phyloP scores from a whole-genome alignment of 2,113 vertebrate genomes.

The Laticauda colubrina region DNA sequence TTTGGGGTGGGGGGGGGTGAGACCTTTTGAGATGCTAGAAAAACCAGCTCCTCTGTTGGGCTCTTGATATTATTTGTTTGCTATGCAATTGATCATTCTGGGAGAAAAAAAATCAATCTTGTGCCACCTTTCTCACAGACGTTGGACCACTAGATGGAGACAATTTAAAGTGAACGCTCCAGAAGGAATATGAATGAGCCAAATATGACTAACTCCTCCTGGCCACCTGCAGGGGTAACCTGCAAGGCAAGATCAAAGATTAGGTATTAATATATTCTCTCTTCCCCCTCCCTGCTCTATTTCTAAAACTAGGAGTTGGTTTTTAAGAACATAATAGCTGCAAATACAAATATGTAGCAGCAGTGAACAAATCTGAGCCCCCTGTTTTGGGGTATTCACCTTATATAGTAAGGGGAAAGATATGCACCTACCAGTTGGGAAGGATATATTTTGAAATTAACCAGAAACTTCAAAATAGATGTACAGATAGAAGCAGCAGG shows the following conservation, averaged over 20 bases:
- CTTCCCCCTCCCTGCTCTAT: background rate
- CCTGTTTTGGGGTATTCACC: accelerated
- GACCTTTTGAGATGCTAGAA: background rate
- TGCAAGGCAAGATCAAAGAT: background rate
- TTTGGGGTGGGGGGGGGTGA: background rate
- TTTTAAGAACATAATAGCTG: background rate
- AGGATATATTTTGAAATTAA: background rate
- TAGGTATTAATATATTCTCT: background rate
- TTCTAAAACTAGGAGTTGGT: background rate
- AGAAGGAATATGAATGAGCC: background rate
- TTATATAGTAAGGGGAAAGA: background rate
- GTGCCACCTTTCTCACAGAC: background rate
- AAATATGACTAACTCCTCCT: background rate
- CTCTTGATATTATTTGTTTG: background rate
- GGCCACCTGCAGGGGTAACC: background rate
- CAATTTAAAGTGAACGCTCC: constrained; percentile 19
- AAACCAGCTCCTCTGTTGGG: no score
- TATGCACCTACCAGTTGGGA: background rate
- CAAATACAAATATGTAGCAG: background rate
- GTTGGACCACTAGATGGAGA: constrained; percentile 8
- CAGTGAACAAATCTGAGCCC: background rate
- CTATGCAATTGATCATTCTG: background rate
- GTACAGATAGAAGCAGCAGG: background rate
- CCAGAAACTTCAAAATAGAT: background rate
- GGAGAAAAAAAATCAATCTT: background rate